These are phyloP conservation scores for Phrynocephalus vlangalii DNA, from an alignment of 2,797 vertebrate genomes.

Conservation along the genomic window DNA sequence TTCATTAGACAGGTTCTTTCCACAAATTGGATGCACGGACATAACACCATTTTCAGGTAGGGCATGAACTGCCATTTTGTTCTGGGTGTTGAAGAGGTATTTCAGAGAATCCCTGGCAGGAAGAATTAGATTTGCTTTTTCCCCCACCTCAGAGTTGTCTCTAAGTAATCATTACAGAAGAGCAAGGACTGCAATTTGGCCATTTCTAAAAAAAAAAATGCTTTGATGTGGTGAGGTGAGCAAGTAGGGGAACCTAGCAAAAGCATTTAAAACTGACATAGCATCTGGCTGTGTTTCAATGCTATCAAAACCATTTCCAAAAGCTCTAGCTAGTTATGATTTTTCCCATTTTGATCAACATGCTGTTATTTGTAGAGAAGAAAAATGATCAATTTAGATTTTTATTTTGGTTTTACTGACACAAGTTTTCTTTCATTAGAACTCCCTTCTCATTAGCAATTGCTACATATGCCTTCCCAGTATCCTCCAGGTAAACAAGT, in stretches of 20 bases:
- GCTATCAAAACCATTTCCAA: neutral
- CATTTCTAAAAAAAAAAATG: no score
- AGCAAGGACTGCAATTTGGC: no score
- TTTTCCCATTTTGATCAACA: neutral
- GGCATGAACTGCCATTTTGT: neutral
- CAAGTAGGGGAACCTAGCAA: neutral
- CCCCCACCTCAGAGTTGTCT: no score
- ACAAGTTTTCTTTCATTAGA: neutral
- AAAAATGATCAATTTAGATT: constrained; percentile 17
- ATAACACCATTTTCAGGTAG: neutral
- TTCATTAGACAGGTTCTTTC: no score
- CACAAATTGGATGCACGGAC: no score
- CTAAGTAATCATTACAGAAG: neutral
- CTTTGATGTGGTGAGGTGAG: no score
- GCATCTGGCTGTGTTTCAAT: neutral
- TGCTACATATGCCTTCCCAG: neutral
- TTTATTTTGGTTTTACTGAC: neutral
- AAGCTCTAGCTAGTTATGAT: constrained; percentile 16
- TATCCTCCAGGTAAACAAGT: neutral
- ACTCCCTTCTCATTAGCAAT: neutral
- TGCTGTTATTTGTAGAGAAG: constrained; percentile 42
- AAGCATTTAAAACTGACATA: neutral
- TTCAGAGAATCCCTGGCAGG: no score
- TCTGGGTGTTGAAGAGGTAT: neutral
- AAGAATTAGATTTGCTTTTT: no score